Base-by-base conservation (phyloP, 2,797 vertebrate genomes). In the Salmo trutta region DNA sequence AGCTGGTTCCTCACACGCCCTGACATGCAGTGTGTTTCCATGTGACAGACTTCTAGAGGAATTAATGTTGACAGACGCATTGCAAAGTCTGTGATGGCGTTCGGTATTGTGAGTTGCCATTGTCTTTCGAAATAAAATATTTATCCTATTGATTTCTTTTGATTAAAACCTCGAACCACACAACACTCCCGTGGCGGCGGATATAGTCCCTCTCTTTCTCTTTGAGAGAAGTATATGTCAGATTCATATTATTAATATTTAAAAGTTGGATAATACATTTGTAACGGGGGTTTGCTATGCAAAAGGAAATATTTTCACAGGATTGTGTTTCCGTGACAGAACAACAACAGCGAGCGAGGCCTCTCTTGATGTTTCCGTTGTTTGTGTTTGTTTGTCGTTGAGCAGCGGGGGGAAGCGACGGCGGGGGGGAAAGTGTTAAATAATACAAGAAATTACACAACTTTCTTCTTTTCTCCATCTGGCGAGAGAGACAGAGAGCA, bases 381-480 rank as follows among this genome's bases (percentile, higher is more conserved):
- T 73, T 84, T 77, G 69, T 75, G 70, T 68, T 82, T 93, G 86
- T 93, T 92, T 90, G 88, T 91, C 75, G 76, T 84, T 12, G n/a
- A 69, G 33, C 41, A 0, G 16, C 47, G 21, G 21, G 21, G 21
- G 70, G 62, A 82, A 77, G 69, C 54, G 62, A 5, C 78, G n/a
- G 21, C 79, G 21, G 66, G 91, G 91, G 83, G 88, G 88, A 82
- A 81, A 2, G 52, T 75, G 79, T 76, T 93, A 89, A 95, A 94
- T 93, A 89, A 94, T 92, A 93, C 86, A 91, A 83, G 82, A 90
- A 93, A 92, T 91, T 87, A 89, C 86, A 82, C 73, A 77, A 87
- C 85, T 83, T 86, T 84, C 59, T 79, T 84, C 78, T 83, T 81
- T 82, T 19, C 82, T 85, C 88, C 86, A n/a, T 21, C 4, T n/a